phyloP scores from a whole-genome alignment of 1,140 invertebrate species.

The Penaeus vannamei region DNA sequence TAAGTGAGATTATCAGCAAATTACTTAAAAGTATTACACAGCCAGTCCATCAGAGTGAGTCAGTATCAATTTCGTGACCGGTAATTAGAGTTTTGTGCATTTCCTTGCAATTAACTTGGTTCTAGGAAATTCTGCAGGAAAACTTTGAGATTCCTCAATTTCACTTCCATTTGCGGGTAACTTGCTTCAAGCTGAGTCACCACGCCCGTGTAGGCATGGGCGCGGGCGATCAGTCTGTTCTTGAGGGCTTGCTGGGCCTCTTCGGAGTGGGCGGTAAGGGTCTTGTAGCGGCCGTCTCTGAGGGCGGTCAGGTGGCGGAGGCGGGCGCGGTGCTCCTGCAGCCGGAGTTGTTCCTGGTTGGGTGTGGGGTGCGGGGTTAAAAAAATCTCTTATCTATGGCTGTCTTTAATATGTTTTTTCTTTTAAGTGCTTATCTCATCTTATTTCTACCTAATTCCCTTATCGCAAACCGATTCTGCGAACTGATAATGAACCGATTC shows the following conservation, averaged over 20 bases:
- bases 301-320: slow-evolving; percentile 55
- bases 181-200: slow-evolving; percentile 49
- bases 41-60: too few species aligned
- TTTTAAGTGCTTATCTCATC: not conserved
- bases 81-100: too few species aligned
- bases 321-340: slow-evolving; percentile 51
- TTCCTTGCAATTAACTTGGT: too few species aligned
- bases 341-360: slow-evolving; percentile 45
- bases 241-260: slow-evolving; percentile 46
- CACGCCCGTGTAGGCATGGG: slow-evolving; percentile 42
- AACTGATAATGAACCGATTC: too few species aligned
- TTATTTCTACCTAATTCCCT: not conserved
- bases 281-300: slow-evolving; percentile 51
- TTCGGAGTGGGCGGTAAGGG: slow-evolving; percentile 46
- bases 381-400: not conserved
- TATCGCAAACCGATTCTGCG: too few species aligned
- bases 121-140: slow-evolving; percentile 54
- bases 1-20: too few species aligned
- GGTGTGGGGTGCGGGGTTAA: not conserved
- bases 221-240: slow-evolving; percentile 38
- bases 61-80: too few species aligned
- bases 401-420: not conserved
- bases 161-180: slow-evolving; percentile 50
- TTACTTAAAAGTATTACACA: too few species aligned
- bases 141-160: slow-evolving; percentile 54